phyloP scores from a whole-genome alignment of 2,113 vertebrate genomes.

The Sinocyclocheilus anophthalmus region DNA sequence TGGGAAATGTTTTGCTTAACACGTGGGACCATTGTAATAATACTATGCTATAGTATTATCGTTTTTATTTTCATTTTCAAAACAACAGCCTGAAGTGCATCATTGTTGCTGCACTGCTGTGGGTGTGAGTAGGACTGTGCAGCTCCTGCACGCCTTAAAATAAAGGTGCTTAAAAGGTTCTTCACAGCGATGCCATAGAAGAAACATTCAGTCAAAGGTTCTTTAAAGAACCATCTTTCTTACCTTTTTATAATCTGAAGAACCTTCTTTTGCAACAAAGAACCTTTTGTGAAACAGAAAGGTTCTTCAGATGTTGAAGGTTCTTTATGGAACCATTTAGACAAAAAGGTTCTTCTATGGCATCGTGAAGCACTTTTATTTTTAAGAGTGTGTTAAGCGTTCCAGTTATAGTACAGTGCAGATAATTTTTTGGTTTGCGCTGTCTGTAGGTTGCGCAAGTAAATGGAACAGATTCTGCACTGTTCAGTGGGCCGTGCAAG shows the following conservation, averaged over 20 bases:
- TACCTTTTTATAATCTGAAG: too few species aligned
- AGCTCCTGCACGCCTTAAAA: too few species aligned
- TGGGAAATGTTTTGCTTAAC: neutral
- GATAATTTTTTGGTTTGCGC: conserved; percentile 8
- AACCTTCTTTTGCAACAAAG: too few species aligned
- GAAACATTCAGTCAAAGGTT: too few species aligned
- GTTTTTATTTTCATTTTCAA: neutral
- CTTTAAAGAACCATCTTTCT: too few species aligned
- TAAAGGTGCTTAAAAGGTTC: too few species aligned
- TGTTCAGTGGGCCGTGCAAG: neutral
- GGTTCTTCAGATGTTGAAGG: too few species aligned
- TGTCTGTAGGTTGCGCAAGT: neutral
- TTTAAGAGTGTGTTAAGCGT: neutral
- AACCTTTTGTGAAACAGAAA: too few species aligned
- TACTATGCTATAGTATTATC: neutral
- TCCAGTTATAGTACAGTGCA: neutral
- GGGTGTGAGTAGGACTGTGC: neutral
- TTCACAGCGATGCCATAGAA: too few species aligned
- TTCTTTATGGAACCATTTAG: too few species aligned
- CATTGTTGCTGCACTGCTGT: neutral
- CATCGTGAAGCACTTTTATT: too few species aligned
- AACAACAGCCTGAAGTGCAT: neutral
- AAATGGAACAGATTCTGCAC: neutral
- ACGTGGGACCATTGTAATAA: neutral
- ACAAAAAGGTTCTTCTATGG: too few species aligned